Base-by-base conservation (phyloP, 2,797 vertebrate species). In the Sebastes aleutianus region DNA sequence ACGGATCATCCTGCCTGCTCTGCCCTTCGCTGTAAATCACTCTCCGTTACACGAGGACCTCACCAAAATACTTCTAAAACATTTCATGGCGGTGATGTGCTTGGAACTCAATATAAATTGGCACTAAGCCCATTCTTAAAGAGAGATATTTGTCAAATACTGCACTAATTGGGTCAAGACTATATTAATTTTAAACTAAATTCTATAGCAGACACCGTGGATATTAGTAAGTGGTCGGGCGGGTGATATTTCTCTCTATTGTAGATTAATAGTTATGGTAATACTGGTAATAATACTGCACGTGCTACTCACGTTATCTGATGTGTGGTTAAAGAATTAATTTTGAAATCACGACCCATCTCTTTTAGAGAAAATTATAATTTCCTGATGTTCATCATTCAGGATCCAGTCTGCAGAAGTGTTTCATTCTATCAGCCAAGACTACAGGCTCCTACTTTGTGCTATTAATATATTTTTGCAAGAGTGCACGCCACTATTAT, bases 311-410 rank as follows among this genome's bases (percentile, higher is more conserved):
- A 27, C 74, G 53, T 70, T 77, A 84, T 89, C 81, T 80, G 84
- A 89, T 83, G 58, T 76, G 82, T 57, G 70, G 31, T 76, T 81
- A 70, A 87, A 80, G 67, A 79, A 79, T 76, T 85, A n/a, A 88
- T 83, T 76, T 77, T 76, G 32, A 86, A 87, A 84, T 84, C 76
- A 47, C 32, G 64, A 8, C 50, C 68, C 67, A 79, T 90, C 78
- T 89, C 74, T 77, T 78, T 62, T 11, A 70, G 43, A 56, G 64
- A 85, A 85, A 83, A 76, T 63, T 3, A 83, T 71, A 83, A 88
- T 88, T 88, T 89, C 86, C 85, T 87, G 84, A 82, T 80, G 77
- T 77, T 89, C 78, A 79, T 88, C 71, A 74, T 67, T 78, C 73
- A 59, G 61, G 18, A 85, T 85, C 59, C 58, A 50, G 76, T 58